These are phyloP conservation scores for Polymixis lichenea DNA, from an alignment of 2,888 invertebrate genomes.

Conservation along the genomic window DNA sequence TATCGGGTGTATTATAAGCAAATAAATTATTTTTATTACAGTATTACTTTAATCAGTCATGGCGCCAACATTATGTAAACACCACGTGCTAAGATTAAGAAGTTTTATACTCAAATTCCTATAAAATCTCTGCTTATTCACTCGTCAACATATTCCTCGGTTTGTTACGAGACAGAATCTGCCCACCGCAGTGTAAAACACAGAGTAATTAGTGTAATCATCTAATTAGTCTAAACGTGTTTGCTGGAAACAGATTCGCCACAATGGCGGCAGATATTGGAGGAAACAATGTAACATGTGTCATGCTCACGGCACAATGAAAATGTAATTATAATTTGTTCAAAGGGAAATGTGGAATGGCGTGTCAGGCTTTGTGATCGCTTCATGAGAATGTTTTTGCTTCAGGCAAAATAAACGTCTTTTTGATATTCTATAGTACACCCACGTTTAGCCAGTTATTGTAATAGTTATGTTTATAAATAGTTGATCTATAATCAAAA, in stretches of 20 bases:
- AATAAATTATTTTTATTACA: too few relatives aligned
- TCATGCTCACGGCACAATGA: constrained; percentile 25
- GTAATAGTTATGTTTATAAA: background rate
- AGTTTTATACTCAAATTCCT: background rate
- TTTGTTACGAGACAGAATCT: constrained; percentile 16
- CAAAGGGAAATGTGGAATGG: constrained; percentile 11
- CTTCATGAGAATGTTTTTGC: background rate
- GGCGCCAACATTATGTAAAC: background rate
- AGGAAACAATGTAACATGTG: constrained; percentile 19
- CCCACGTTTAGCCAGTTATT: background rate
- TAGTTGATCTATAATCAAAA: background rate
- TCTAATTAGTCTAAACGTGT: constrained; percentile 51
- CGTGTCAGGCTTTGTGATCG: background rate
- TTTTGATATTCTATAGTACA: background rate
- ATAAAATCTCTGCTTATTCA: background rate
- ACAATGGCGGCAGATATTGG: constrained; percentile 47
- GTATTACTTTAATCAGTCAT: background rate
- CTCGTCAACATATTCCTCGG: background rate
- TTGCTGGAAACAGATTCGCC: constrained; percentile 47
- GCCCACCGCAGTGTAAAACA: constrained; percentile 33
- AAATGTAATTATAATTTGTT: constrained; percentile 52
- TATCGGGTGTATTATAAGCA: too few relatives aligned
- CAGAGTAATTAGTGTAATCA: constrained; percentile 48
- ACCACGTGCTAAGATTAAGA: too few relatives aligned
- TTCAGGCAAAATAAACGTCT: too few relatives aligned